These are phyloP conservation scores for Siphlonurus alternatus DNA, from an alignment of 2,888 invertebrate species.

Conservation along the genomic window DNA sequence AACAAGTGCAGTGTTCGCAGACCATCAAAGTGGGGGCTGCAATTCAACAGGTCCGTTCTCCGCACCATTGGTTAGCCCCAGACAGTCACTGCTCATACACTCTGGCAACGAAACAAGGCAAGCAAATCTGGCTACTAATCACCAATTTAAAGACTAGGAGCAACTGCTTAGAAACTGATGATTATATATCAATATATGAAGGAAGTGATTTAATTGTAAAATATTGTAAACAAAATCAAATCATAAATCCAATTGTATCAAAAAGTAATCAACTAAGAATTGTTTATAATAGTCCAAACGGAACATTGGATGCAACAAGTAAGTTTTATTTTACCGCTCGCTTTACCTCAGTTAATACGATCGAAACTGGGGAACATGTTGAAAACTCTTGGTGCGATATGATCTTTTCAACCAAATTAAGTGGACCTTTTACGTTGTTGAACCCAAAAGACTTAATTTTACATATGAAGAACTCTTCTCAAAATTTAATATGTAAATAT, in stretches of 20 bases:
- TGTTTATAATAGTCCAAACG: not conserved
- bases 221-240: not conserved
- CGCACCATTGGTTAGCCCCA: not conserved
- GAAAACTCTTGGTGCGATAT: not conserved
- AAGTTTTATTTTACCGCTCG: not conserved
- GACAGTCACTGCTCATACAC: constrained; percentile 1
- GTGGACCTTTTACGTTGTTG: not conserved
- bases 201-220: not conserved
- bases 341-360: not conserved
- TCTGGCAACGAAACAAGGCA: not conserved
- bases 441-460: not conserved
- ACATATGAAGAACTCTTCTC: not conserved
- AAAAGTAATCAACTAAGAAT: not conserved
- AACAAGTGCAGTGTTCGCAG: not conserved
- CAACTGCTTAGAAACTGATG: not conserved
- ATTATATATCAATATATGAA: not conserved
- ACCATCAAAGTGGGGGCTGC: not conserved
- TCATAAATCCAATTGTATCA: not conserved
- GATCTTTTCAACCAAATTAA: not conserved
- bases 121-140: not conserved
- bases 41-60: not conserved
- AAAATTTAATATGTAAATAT: not conserved
- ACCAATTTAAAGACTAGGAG: not conserved
- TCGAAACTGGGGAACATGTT: not conserved
- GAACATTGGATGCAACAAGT: not conserved